Evolutionary conservation across 2,888 invertebrate genomes (phyloP).

Genomic region (Nephrotoma appendiculata): DNA sequence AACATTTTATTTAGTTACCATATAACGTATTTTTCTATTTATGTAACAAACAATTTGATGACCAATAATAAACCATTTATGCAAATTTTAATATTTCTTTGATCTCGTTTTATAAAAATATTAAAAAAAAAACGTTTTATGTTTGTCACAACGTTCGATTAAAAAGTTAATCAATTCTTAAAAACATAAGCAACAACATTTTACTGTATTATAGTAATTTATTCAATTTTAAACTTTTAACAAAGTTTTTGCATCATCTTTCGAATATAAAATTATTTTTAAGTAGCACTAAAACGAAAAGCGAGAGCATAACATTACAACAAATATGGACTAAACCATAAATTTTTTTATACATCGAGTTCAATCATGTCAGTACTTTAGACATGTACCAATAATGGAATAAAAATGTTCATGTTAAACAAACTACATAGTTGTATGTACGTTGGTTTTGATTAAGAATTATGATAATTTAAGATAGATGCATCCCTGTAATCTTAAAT

Average conservation of each 20-base stretch:
- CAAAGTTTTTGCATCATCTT: not conserved
- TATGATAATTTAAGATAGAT: too few species aligned
- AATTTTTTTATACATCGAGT: not conserved
- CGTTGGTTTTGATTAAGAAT: too few species aligned
- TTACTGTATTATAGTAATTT: not conserved
- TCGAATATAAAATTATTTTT: not conserved
- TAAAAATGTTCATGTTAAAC: not conserved
- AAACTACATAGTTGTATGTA: too few species aligned
- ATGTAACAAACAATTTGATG: not conserved
- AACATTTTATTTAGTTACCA: not conserved
- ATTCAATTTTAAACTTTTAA: not conserved
- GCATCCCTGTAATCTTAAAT: too few species aligned
- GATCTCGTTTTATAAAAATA: not conserved
- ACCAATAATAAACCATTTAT: not conserved
- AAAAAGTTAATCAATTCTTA: not conserved
- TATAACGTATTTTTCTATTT: not conserved
- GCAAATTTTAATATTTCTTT: not conserved
- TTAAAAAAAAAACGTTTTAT: not conserved
- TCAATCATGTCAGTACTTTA: not conserved
- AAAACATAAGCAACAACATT: not conserved
- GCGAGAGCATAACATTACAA: not conserved
- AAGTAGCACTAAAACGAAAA: not conserved
- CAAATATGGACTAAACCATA: not conserved
- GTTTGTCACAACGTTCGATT: not conserved
- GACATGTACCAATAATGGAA: not conserved